These are phyloP conservation scores for Dicranocentrus wangi DNA, from an alignment of 2,888 invertebrate species.

Conservation along the genomic window DNA sequence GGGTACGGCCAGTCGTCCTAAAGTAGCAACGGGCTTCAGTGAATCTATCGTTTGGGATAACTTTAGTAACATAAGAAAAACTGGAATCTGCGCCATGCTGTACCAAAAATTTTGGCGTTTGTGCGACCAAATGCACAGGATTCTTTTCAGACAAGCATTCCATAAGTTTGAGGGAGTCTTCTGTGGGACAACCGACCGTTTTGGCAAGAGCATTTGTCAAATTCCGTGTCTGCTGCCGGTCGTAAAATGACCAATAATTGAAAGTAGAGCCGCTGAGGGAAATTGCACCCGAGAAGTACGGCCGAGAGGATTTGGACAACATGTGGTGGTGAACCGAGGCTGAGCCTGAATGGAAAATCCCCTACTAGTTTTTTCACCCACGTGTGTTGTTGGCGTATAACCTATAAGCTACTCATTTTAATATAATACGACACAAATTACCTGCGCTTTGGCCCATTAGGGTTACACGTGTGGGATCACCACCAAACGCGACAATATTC, in stretches of 20 bases:
- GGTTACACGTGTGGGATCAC: conserved; percentile 45
- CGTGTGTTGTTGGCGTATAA: no score
- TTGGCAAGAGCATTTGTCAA: conserved; percentile 57
- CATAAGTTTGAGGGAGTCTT: conserved; percentile 43
- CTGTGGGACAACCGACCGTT: conserved; percentile 56
- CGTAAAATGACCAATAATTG: conserved; percentile 63
- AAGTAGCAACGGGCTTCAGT: not conserved
- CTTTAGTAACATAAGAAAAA: not conserved
- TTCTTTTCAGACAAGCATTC: conserved; percentile 59
- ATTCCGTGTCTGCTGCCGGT: conserved; percentile 50
- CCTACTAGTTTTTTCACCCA: no score
- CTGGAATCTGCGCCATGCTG: not conserved
- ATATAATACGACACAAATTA: no score
- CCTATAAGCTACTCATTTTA: no score
- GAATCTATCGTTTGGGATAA: no score
- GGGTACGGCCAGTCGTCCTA: conserved; percentile 67
- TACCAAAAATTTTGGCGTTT: conserved; percentile 58
- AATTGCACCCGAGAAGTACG: conserved; percentile 55
- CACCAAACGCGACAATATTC: conserved; percentile 65
- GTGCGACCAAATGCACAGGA: conserved; percentile 62
- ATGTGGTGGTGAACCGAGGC: conserved; percentile 63
- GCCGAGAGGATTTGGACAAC: conserved; percentile 46
- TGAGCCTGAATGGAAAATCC: conserved; percentile 30
- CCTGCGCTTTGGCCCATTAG: conserved; percentile 64
- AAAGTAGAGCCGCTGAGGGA: conserved; percentile 66